These are phyloP conservation scores for Momotus momota DNA, from an alignment of 2,797 vertebrate genomes.

Conservation along the genomic window DNA sequence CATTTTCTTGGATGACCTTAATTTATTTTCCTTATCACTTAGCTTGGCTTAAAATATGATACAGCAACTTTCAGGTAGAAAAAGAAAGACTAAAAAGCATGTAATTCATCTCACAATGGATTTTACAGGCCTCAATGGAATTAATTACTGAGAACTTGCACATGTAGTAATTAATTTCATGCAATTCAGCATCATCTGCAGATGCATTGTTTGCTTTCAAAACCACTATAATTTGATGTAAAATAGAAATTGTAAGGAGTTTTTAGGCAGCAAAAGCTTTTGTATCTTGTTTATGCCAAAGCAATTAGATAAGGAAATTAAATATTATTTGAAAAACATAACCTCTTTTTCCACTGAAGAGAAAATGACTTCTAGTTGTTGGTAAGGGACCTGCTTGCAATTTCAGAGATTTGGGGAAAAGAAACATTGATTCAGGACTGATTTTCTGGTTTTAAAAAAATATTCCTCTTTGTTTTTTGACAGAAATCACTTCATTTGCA, in stretches of 20 bases:
- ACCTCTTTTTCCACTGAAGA: constrained; percentile 15
- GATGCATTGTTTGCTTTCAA: constrained; percentile 77
- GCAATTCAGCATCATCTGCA: constrained; percentile 80
- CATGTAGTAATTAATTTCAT: constrained; percentile 81
- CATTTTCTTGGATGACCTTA: constrained; percentile 17
- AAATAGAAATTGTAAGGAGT: constrained; percentile 71
- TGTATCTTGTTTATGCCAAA: constrained; percentile 71
- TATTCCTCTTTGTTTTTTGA: fast-evolving
- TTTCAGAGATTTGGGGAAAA: not conserved
- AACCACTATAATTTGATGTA: constrained; percentile 67
- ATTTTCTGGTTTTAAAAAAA: not conserved
- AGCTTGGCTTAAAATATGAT: constrained; percentile 42
- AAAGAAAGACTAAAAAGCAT: constrained; percentile 64
- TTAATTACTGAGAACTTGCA: constrained; percentile 80
- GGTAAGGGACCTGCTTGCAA: not conserved
- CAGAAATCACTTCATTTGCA: not conserved
- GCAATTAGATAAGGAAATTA: constrained; percentile 70
- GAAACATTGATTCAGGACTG: not conserved
- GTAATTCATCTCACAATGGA: constrained; percentile 71
- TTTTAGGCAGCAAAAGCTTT: constrained; percentile 70
- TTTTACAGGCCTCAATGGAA: constrained; percentile 76
- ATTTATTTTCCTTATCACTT: not conserved
- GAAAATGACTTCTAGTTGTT: not conserved
- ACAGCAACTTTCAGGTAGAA: constrained; percentile 60
- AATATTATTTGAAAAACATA: constrained; percentile 61